These are phyloP conservation scores for Marmota flaviventris DNA, from an alignment of 2,113 vertebrate genomes.

Conservation along the genomic window DNA sequence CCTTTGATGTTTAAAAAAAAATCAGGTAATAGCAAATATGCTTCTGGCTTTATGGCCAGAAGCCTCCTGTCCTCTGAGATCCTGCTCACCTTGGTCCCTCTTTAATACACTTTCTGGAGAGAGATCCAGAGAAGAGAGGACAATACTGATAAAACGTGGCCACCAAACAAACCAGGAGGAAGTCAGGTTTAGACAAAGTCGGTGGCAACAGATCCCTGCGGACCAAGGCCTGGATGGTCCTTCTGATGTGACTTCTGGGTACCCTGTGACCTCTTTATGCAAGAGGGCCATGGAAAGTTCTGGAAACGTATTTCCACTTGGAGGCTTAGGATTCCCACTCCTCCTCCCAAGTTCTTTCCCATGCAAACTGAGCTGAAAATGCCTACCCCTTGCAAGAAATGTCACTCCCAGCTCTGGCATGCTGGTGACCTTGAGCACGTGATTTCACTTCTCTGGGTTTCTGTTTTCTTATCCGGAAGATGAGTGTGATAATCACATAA, in stretches of 20 bases:
- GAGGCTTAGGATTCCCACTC: not conserved
- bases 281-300: not conserved
- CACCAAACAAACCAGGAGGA: not conserved
- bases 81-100: not conserved
- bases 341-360: not conserved
- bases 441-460: not conserved
- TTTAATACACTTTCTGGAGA: slow-evolving; percentile 33
- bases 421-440: not conserved
- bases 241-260: not conserved
- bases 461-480: not conserved
- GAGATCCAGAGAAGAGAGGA: not conserved
- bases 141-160: not conserved
- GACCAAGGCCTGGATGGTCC: not conserved
- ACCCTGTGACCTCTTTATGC: not conserved
- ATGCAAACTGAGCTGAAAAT: not conserved
- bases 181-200: not conserved
- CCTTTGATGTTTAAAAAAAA: slow-evolving; percentile 37
- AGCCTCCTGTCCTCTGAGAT: not conserved
- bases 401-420: not conserved
- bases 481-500: not conserved
- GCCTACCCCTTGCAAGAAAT: fast-evolving
- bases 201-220: not conserved
- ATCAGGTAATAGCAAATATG: slow-evolving; percentile 52
- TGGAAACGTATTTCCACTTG: not conserved
- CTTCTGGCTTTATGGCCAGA: not conserved